A percentile compares a stretch with the other conserved stretches of the same genome.
Conservation (phyloP, 1,140 invertebrate genomes). For the Armadillidium nasatum region DNA sequence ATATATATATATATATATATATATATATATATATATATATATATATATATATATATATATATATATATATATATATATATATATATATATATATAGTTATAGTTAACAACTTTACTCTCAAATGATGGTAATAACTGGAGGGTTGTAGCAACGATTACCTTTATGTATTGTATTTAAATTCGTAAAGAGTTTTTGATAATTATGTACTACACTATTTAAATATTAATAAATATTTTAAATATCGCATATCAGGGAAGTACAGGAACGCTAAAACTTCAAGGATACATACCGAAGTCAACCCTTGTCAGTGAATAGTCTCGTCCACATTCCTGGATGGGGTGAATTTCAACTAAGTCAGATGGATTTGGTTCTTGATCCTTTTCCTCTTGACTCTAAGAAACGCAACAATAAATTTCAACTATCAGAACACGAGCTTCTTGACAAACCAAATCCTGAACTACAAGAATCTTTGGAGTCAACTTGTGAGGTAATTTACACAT, state of each 20-base stretch:
- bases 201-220: too few species aligned
- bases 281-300: constrained; percentile 57
- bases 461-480: constrained; percentile 71
- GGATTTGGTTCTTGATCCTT: constrained; percentile 67
- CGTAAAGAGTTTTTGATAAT: too few species aligned
- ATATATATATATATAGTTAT: too few species aligned
- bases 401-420: not conserved
- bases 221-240: too few species aligned
- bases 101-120: too few species aligned
- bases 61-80: too few species aligned
- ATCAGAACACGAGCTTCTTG: not conserved
- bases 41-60: too few species aligned
- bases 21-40: too few species aligned
- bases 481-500: constrained; percentile 56
- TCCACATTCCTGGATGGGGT: constrained; percentile 85
- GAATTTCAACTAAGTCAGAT: constrained; percentile 87
- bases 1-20: too few species aligned
- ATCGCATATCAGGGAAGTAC: constrained; percentile 1
- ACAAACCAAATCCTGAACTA: constrained; percentile 7
- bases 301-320: constrained; percentile 76
- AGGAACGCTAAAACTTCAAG: constrained; percentile 16
- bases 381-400: constrained; percentile 55
- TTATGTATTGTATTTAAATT: too few species aligned
- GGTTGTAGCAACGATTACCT: too few species aligned
- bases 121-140: too few species aligned